These are phyloP conservation scores for Rhabdophis nuchalis DNA, from an alignment of 2,797 vertebrate species.

Conservation along the genomic window DNA sequence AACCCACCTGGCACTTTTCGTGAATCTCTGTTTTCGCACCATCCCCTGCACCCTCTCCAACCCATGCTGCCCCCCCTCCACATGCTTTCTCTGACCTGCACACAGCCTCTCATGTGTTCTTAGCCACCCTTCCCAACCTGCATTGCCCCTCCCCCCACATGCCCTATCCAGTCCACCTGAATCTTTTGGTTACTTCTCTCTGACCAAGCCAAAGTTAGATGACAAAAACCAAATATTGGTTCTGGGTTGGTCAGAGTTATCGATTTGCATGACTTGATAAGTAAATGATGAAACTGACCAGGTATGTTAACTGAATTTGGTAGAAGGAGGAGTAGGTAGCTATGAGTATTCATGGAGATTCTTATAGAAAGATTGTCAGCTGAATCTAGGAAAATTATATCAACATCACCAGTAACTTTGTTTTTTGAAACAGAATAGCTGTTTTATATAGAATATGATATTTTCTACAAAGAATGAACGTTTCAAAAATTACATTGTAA, in stretches of 20 bases:
- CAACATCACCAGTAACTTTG: neutral
- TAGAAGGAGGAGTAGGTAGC: neutral
- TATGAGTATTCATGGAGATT: neutral
- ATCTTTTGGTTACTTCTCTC: neutral
- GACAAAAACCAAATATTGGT: neutral
- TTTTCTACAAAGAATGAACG: neutral
- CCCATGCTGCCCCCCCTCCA: too few species aligned
- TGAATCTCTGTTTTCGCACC: too few species aligned
- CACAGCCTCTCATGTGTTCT: too few species aligned
- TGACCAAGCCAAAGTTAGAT: neutral
- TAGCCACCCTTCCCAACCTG: too few species aligned
- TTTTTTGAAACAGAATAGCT: neutral
- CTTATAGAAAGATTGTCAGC: neutral
- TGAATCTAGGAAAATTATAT: neutral
- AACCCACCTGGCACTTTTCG: too few species aligned
- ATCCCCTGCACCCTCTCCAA: too few species aligned
- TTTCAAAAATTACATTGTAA: neutral
- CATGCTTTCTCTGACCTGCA: too few species aligned
- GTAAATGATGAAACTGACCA: neutral
- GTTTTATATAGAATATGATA: neutral
- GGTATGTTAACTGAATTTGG: neutral
- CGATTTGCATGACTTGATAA: neutral
- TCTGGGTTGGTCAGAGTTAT: neutral
- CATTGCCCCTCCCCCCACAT: too few species aligned
- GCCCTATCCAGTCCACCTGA: neutral